Evolutionary conservation across 1,140 invertebrate species (phyloP).

Genomic region (Drosophila serrata): DNA sequence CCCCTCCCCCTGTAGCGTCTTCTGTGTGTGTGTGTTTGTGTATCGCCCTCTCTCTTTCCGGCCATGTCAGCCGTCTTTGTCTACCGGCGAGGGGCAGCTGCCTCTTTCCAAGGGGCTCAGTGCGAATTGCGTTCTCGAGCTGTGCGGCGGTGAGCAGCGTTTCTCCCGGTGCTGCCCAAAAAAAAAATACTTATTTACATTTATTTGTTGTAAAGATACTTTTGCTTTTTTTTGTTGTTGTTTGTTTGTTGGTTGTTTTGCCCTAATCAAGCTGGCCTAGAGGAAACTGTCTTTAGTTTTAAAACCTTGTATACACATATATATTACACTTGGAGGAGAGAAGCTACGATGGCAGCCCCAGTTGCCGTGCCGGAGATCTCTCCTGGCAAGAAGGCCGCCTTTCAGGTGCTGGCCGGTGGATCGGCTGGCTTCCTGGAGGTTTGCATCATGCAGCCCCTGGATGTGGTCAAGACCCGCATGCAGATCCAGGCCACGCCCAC

Average conservation of each 20-base stretch:
- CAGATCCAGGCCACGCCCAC: conserved; percentile 89
- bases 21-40: neutral
- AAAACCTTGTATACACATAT: too few relatives aligned
- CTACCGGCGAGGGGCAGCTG: conserved; percentile 23
- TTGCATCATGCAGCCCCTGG: conserved; percentile 97
- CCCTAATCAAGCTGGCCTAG: too few relatives aligned
- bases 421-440: conserved; percentile 97
- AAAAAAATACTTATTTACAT: neutral
- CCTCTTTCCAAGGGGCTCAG: conserved; percentile 48
- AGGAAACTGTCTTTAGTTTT: too few relatives aligned
- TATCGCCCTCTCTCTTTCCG: neutral
- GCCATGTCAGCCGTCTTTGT: conserved; percentile 3
- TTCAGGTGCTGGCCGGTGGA: conserved; percentile 95
- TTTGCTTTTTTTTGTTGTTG: too few relatives aligned
- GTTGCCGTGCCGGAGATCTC: conserved; percentile 38
- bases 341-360: conserved; percentile 4
- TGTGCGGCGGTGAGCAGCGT: conserved; percentile 51
- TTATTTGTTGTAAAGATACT: too few relatives aligned
- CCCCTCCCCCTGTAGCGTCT: neutral
- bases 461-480: conserved; percentile 95
- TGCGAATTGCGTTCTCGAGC: conserved; percentile 67
- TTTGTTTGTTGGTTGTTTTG: too few relatives aligned
- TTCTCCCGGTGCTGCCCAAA: conserved; percentile 10
- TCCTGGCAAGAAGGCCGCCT: conserved; percentile 89
- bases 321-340: neutral